phyloP scores from a whole-genome alignment of 2,888 invertebrate genomes.

The Fabriciana adippe region DNA sequence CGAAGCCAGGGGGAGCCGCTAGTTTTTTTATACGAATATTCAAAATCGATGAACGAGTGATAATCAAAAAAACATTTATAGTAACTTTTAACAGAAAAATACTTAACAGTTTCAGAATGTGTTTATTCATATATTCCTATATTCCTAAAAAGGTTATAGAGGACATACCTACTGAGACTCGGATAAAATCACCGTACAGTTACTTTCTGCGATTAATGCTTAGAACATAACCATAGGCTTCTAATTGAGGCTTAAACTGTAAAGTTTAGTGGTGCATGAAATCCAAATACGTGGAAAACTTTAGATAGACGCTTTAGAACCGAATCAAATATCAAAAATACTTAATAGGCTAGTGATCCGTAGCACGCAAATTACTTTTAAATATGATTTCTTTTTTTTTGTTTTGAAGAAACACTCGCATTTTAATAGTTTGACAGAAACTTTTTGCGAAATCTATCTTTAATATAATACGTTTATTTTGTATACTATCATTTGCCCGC shows the following conservation, averaged over 20 bases:
- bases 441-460: no score
- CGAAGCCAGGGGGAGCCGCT: no score
- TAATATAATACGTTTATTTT: no score
- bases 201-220: constrained; percentile 9
- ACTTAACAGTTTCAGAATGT: background rate
- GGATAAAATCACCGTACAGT: constrained; percentile 1
- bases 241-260: constrained; percentile 23
- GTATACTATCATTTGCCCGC: no score
- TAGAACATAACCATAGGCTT: constrained; percentile 17
- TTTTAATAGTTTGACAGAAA: no score
- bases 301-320: constrained; percentile 31
- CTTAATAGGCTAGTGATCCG: constrained; percentile 31
- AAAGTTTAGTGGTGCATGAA: constrained; percentile 40
- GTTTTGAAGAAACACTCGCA: background rate
- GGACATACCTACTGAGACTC: constrained; percentile 6
- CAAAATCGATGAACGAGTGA: no score
- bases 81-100: background rate
- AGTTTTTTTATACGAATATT: no score
- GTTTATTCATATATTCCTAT: constrained; percentile 3
- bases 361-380: constrained; percentile 28
- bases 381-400: constrained; percentile 20
- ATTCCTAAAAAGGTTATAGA: constrained; percentile 11
- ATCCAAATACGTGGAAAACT: constrained; percentile 37
- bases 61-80: no score
- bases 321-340: constrained; percentile 36